phyloP scores from a whole-genome alignment of 37 sponge, comb jelly and placozoan species.

The Halisarca cf. caerulea region DNA sequence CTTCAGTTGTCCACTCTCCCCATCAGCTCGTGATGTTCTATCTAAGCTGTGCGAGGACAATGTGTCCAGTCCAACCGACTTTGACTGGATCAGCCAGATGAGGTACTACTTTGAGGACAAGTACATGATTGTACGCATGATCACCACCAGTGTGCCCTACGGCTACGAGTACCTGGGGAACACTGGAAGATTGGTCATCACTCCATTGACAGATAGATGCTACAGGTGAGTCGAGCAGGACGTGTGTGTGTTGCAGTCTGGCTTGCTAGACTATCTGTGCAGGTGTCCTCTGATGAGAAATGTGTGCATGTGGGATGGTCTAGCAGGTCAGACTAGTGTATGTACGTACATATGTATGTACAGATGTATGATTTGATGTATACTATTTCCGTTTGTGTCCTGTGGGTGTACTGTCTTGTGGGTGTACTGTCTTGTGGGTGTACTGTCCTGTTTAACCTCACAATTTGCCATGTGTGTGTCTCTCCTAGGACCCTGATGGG shows the following conservation, averaged over 20 bases:
- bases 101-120: conserved; percentile 93
- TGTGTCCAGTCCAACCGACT: conserved; percentile 73
- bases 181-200: conserved; percentile 97
- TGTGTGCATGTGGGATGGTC: too few relatives aligned
- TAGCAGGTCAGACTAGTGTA: too few relatives aligned
- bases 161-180: conserved; percentile 99
- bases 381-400: too few relatives aligned
- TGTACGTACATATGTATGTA: not conserved
- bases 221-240: conserved; percentile 63
- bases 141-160: conserved; percentile 94
- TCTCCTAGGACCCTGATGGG: conserved; percentile 87
- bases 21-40: conserved; percentile 95
- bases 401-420: too few relatives aligned
- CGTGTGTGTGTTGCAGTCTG: not conserved
- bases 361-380: not conserved
- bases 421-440: too few relatives aligned
- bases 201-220: conserved; percentile 97
- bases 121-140: conserved; percentile 89
- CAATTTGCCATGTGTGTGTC: not conserved
- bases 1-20: not conserved
- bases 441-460: not conserved
- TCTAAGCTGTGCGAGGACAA: conserved; percentile 75
- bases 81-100: conserved; percentile 98
- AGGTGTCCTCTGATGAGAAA: too few relatives aligned
- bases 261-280: not conserved